Conservation (phyloP, 2,113 vertebrate genomes). For the Noctilio leporinus region DNA sequence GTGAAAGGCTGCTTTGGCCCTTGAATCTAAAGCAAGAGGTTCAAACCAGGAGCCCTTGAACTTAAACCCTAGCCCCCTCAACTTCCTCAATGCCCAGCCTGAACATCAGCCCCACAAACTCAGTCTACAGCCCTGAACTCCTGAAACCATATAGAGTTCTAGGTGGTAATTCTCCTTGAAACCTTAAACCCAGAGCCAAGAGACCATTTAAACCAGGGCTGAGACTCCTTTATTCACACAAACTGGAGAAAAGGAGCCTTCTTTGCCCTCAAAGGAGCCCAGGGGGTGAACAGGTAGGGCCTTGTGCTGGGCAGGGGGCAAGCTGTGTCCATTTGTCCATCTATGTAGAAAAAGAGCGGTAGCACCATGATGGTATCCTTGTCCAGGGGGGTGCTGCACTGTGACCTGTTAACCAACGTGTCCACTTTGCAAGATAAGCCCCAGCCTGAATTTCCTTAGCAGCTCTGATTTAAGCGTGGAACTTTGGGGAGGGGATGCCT, state of each 20-base stretch:
- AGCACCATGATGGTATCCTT: constrained; percentile 93
- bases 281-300: not conserved
- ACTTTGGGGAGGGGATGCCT: not conserved
- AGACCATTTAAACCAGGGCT: not conserved
- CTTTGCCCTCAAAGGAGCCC: not conserved
- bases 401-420: constrained; percentile 75
- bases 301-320: not conserved
- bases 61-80: not conserved
- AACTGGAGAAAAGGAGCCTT: not conserved
- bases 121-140: not conserved
- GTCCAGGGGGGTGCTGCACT: constrained; percentile 81
- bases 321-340: not conserved
- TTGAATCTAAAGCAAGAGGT: not conserved
- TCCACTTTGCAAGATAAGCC: constrained; percentile 86
- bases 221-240: not conserved
- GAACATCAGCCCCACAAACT: not conserved
- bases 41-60: not conserved
- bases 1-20: constrained; percentile 76
- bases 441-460: not conserved
- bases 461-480: not conserved
- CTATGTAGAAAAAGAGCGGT: constrained; percentile 83
- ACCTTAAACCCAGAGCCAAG: not conserved
- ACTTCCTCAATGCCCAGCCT: not conserved
- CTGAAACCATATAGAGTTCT: not conserved
- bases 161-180: not conserved